Percentiles rank a stretch among this genome's conserved stretches.
phyloP scores from a whole-genome alignment of 2,797 vertebrate genomes.

The Huso huso region DNA sequence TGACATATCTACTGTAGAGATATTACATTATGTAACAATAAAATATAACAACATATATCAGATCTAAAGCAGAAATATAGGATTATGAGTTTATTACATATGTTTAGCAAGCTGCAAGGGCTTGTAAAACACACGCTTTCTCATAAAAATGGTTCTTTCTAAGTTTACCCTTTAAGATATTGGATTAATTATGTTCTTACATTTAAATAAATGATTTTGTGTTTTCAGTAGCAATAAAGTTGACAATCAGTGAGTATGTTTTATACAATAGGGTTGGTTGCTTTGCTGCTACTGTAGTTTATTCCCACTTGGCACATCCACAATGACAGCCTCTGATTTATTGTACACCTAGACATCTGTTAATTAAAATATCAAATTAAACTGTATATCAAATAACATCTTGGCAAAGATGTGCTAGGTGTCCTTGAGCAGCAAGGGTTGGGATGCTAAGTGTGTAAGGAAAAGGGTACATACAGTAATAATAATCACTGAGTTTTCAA shows the following conservation, averaged over 20 bases:
- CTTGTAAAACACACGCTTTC: not conserved
- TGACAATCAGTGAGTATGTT: not conserved
- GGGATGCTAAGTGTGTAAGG: no score
- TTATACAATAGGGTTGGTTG: not conserved
- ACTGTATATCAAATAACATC: no score
- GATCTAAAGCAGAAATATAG: not conserved
- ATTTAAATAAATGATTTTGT: not conserved
- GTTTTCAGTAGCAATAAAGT: not conserved
- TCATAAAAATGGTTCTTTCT: no score
- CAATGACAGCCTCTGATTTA: not conserved
- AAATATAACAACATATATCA: not conserved
- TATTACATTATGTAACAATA: not conserved
- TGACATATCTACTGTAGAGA: not conserved
- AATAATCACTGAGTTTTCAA: no score
- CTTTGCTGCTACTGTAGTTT: not conserved
- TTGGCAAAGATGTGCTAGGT: no score
- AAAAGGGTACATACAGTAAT: no score
- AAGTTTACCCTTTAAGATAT: no score
- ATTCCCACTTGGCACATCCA: not conserved
- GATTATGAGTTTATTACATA: not conserved
- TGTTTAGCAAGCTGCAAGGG: not conserved
- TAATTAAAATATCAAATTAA: not conserved
- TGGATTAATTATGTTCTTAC: not conserved
- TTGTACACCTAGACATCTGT: not conserved
- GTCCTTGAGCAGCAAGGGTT: no score